Conservation (phyloP, 2,113 vertebrate genomes). For the Todiramphus chloris region DNA sequence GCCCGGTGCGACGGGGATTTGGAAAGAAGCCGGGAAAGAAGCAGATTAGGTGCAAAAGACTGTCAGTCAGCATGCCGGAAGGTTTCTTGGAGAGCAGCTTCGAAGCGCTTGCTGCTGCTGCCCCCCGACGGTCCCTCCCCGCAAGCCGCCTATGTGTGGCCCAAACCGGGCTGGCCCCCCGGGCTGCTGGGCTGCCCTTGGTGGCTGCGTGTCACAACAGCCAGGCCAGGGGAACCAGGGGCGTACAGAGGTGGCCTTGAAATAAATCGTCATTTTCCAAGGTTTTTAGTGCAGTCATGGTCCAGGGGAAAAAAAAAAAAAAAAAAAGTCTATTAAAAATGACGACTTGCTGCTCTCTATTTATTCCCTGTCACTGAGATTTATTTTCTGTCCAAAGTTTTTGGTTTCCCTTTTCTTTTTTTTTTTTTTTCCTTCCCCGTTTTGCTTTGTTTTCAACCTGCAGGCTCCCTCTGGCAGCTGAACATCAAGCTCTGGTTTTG, state of each 20-base stretch:
- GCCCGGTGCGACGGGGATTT: neutral
- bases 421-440: neutral
- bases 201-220: neutral
- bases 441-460: neutral
- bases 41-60: neutral
- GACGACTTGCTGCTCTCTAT: neutral
- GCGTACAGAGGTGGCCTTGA: neutral
- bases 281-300: neutral
- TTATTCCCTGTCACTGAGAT: constrained; percentile 34
- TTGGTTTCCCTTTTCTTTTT: no score
- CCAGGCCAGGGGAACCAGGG: neutral
- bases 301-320: neutral
- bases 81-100: neutral
- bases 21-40: constrained; percentile 1
- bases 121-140: constrained; percentile 20
- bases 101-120: constrained; percentile 29
- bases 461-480: neutral
- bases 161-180: neutral
- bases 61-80: neutral
- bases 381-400: constrained; percentile 21
- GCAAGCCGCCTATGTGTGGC: neutral
- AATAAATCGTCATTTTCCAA: neutral
- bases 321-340: constrained; percentile 20
- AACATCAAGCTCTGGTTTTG: neutral
- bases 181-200: neutral